Conservation (phyloP, 2,888 invertebrate genomes). For the Lepeophtheirus nordmannii region DNA sequence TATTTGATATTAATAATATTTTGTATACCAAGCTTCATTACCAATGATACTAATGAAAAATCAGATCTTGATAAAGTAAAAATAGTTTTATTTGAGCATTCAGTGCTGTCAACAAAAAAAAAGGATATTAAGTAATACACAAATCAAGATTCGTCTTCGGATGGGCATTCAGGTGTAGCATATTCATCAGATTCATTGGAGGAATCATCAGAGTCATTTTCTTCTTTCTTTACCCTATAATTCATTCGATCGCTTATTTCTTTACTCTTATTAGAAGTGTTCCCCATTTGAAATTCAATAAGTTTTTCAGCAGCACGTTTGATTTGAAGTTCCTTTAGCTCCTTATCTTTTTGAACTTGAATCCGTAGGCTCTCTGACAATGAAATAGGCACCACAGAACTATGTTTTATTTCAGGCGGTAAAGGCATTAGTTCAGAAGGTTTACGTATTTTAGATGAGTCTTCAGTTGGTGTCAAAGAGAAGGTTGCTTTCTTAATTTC, state of each 20-base stretch:
- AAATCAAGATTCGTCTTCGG: background rate
- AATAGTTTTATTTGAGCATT: too few species aligned
- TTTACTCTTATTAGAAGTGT: background rate
- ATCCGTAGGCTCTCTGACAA: constrained; percentile 1
- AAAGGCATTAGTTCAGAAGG: background rate
- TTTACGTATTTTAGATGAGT: background rate
- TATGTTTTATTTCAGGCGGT: background rate
- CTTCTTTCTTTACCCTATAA: background rate
- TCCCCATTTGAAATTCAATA: background rate
- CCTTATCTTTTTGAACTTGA: background rate
- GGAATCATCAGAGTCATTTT: background rate
- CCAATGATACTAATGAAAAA: too few species aligned
- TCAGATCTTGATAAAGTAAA: too few species aligned
- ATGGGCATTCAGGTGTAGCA: background rate
- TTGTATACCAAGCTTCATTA: too few species aligned
- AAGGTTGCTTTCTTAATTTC: background rate
- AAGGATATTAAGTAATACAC: too few species aligned
- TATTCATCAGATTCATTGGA: background rate
- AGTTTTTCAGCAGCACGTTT: background rate
- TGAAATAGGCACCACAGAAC: background rate
- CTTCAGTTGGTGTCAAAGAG: background rate
- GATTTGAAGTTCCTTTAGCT: background rate
- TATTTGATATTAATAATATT: too few species aligned
- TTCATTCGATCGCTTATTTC: constrained; percentile 1
- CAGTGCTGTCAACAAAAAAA: too few species aligned